Evolutionary conservation across 2,113 vertebrate species (phyloP).

Genomic region (Gobiocypris rarus): DNA sequence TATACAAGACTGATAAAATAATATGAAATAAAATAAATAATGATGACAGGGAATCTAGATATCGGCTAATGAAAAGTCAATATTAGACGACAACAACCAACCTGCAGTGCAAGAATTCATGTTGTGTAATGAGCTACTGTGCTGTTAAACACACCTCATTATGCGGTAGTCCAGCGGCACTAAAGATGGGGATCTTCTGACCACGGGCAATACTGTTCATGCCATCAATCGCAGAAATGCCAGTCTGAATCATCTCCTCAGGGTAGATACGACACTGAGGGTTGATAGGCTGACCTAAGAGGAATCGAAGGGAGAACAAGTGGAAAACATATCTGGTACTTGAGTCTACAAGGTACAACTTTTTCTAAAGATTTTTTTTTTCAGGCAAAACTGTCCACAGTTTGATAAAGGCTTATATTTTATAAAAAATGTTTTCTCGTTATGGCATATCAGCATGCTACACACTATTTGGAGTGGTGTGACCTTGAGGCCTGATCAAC

Average conservation of each 20-base stretch:
- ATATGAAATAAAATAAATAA: too few relatives aligned
- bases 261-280: constrained; percentile 85
- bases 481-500: constrained; percentile 33
- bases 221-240: constrained; percentile 83
- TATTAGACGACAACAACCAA: not conserved
- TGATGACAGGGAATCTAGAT: too few relatives aligned
- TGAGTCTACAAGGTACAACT: not conserved
- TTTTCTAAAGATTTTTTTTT: constrained; percentile 4
- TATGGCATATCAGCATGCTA: not conserved
- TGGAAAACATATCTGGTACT: not conserved
- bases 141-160: constrained; percentile 74
- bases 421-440: not conserved
- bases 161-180: constrained; percentile 82
- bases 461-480: constrained; percentile 9
- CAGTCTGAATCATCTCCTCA: constrained; percentile 85
- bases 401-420: not conserved
- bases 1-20: too few relatives aligned
- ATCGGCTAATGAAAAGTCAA: not conserved
- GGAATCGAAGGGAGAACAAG: not conserved
- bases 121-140: not conserved
- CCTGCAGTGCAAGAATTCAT: not conserved
- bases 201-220: constrained; percentile 85
- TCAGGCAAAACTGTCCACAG: not conserved
- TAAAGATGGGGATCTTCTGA: constrained; percentile 85
- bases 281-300: constrained; percentile 81